Conservation (phyloP, 2,888 invertebrate species). For the Rutpela maculata region DNA sequence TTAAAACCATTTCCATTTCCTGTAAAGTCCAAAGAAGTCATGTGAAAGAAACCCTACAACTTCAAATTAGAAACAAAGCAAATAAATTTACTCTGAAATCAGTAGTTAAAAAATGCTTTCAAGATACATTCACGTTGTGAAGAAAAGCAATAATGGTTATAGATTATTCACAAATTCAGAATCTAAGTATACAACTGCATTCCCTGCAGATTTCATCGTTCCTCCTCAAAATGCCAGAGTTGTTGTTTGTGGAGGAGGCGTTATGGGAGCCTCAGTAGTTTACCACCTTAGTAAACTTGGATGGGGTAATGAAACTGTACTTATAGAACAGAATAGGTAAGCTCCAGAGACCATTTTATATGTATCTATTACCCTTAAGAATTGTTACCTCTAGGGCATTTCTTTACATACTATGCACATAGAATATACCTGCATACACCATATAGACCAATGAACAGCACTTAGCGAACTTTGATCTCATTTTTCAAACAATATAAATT, state of each 20-base stretch:
- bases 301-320: slow-evolving; percentile 87
- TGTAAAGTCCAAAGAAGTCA: background rate
- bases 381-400: too few relatives aligned
- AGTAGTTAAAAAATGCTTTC: slow-evolving; percentile 40
- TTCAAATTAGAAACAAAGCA: background rate
- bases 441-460: too few relatives aligned
- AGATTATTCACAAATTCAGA: slow-evolving; percentile 30
- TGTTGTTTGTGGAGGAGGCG: slow-evolving; percentile 94
- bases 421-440: too few relatives aligned
- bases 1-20: slow-evolving; percentile 3
- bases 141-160: slow-evolving; percentile 32
- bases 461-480: too few relatives aligned
- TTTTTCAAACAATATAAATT: too few relatives aligned
- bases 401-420: too few relatives aligned
- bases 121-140: slow-evolving; percentile 33
- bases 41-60: slow-evolving; percentile 16
- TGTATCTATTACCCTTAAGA: too few relatives aligned
- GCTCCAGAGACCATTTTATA: background rate
- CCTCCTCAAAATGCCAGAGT: slow-evolving; percentile 81
- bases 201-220: slow-evolving; percentile 26
- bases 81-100: slow-evolving; percentile 7
- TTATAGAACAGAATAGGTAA: slow-evolving; percentile 91
- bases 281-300: slow-evolving; percentile 91
- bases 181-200: background rate
- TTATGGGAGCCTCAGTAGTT: slow-evolving; percentile 93